phyloP scores from a whole-genome alignment of 2,888 invertebrate species.

The Leptothorax acervorum region DNA sequence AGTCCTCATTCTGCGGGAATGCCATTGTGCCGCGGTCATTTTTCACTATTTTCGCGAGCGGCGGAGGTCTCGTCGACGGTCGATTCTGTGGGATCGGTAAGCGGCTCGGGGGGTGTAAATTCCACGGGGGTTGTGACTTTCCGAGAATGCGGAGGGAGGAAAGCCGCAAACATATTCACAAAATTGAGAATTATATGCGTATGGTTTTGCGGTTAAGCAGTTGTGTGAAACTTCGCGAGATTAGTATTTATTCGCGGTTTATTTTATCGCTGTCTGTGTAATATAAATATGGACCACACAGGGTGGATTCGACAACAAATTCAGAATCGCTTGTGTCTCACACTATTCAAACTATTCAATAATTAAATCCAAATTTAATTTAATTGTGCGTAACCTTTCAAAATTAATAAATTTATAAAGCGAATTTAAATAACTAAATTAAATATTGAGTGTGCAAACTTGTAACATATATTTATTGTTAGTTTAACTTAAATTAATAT shows the following conservation, averaged over 20 bases:
- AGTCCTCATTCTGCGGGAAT: constrained; percentile 64
- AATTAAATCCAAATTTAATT: constrained; percentile 13
- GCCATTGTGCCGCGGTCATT: constrained; percentile 56
- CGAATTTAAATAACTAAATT: not conserved
- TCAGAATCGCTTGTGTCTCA: not conserved
- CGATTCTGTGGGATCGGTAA: constrained; percentile 45
- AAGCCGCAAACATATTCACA: constrained; percentile 35
- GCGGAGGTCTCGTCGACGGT: constrained; percentile 21
- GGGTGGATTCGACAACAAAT: not conserved
- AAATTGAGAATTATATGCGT: constrained; percentile 50
- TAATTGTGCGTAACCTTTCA: not conserved
- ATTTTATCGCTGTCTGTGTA: not conserved
- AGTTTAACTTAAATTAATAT: not conserved
- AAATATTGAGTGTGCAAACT: not conserved
- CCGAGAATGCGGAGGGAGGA: constrained; percentile 15
- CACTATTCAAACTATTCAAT: constrained; percentile 6
- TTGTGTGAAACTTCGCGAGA: constrained; percentile 20
- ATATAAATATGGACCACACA: not conserved
- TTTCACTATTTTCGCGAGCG: constrained; percentile 66
- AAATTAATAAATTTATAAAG: not conserved
- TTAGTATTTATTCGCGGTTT: constrained; percentile 40
- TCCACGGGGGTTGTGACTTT: constrained; percentile 52
- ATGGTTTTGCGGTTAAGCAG: constrained; percentile 31
- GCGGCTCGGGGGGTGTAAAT: constrained; percentile 41
- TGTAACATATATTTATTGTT: not conserved